Conservation (phyloP, 2,888 invertebrate genomes). For the Odontothrips loti region DNA sequence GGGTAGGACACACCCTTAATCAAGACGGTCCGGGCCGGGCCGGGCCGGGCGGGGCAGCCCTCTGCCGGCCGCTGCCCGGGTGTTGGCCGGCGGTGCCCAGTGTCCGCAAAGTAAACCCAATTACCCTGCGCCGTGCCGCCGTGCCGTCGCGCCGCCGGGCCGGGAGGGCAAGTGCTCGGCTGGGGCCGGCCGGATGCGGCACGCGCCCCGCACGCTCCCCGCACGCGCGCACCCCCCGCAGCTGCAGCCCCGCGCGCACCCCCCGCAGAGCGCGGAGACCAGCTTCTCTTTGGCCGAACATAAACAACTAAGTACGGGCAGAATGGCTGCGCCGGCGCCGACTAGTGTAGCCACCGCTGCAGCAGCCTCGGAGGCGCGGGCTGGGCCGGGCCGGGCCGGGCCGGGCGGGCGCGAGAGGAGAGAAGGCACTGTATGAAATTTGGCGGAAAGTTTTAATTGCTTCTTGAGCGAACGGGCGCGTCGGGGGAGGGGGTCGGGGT, state of each 20-base stretch:
- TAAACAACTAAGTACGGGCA: slow-evolving; percentile 4
- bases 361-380: too few species aligned
- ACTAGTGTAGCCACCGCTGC: not conserved
- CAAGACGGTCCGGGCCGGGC: not conserved
- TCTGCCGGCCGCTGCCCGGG: not conserved
- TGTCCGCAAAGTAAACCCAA: slow-evolving; percentile 17
- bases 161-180: too few species aligned
- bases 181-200: too few species aligned
- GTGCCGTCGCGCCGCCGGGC: not conserved
- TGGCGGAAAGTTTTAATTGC: slow-evolving; percentile 23
- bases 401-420: not conserved
- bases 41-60: too few species aligned
- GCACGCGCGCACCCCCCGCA: not conserved
- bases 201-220: not conserved
- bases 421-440: slow-evolving; percentile 15
- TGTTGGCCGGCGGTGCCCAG: not conserved
- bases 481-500: not conserved
- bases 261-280: too few species aligned
- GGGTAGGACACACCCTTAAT: not conserved
- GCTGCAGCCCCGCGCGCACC: not conserved
- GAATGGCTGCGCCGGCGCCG: not conserved
- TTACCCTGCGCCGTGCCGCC: not conserved
- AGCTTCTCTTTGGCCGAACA: not conserved
- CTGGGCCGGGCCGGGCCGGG: too few species aligned
- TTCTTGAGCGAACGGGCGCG: not conserved